A percentile compares a stretch with the other conserved stretches of the same genome.
Evolutionary conservation across 30 jellyfish, hydroid and myxozoan genomes (phyloP).

Genomic region (Morbakka virulenta): DNA sequence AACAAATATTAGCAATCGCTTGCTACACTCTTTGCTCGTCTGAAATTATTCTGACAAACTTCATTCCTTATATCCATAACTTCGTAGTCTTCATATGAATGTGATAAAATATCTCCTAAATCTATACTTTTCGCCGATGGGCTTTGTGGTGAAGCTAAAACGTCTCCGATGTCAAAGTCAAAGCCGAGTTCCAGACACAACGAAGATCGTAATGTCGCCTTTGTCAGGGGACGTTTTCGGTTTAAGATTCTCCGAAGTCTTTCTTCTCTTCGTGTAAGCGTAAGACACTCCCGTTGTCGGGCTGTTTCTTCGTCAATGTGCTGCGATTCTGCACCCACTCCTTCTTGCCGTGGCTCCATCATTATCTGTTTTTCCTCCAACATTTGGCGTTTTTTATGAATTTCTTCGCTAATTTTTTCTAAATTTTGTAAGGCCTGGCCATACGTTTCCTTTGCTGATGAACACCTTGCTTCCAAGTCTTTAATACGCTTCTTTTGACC

Average conservation of each 20-base stretch:
- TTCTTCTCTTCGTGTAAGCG: slow-evolving; percentile 55
- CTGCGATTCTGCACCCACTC: slow-evolving; percentile 89
- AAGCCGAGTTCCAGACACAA: slow-evolving; percentile 76
- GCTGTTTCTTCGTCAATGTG: slow-evolving; percentile 6
- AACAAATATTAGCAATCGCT: no score
- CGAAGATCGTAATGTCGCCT: slow-evolving; percentile 62
- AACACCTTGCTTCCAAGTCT: slow-evolving; percentile 66
- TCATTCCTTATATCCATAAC: slow-evolving; percentile 61
- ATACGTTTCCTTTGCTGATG: slow-evolving; percentile 63
- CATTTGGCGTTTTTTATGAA: slow-evolving; percentile 71
- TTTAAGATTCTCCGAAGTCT: slow-evolving; percentile 33
- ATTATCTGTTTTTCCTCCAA: slow-evolving; percentile 6
- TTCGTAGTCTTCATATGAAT: slow-evolving; percentile 57
- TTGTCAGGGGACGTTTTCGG: slow-evolving; percentile 49
- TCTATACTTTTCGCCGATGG: slow-evolving; percentile 91
- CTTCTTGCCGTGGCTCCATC: slow-evolving; percentile 66
- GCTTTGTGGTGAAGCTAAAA: slow-evolving; percentile 68
- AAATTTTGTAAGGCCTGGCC: slow-evolving; percentile 71
- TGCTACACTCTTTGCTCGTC: neutral
- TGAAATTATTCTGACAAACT: no score
- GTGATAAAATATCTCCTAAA: slow-evolving; percentile 71
- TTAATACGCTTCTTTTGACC: slow-evolving; percentile 70
- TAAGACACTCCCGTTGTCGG: slow-evolving; percentile 12
- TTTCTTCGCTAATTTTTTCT: slow-evolving; percentile 89
- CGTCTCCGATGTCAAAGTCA: slow-evolving; percentile 76